Base-by-base conservation (phyloP, 2,113 vertebrate species). In the Oryzias melastigma region DNA sequence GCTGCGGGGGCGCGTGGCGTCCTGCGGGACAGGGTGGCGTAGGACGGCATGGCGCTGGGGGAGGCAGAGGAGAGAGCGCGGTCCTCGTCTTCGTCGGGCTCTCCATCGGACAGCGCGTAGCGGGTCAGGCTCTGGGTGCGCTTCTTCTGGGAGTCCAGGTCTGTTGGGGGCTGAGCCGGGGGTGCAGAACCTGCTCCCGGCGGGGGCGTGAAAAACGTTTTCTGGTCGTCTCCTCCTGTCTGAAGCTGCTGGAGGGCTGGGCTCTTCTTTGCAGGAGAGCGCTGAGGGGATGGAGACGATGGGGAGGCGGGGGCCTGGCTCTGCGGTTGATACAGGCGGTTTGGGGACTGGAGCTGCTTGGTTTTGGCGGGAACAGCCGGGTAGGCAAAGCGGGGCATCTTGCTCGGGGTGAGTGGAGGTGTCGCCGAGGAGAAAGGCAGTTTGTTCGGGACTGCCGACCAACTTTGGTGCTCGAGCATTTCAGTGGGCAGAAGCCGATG, bases 81-180 rank as follows among this genome's bases (percentile, higher is more conserved):
- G 54, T 68, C 43, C 1, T 93, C 92, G 0, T 93, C 93, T 2
- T 97, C 94, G 1, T 95, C 95, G 0, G 88, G 82, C 18, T 96
- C 95, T 0, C 94, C 94, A 0, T 97, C 95, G 0, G 93, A 92
- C 29, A 95, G 71, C 0, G 94, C 93, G 0, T 93, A 93, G 65
- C 95, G 93, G 52, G 93, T 95, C 73, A 96, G 84, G 74, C 95
- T 97, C 52, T 96, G 95, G 0, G 93, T 91, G 1, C 94, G 91
- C 68, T 95, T 96, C 86, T 96, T 95, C 48, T 92, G 55, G 2
- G 49, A 29, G 14, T 22, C 64, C 49, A 25, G 61, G 1, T 59
- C 61, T 2, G 48, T 27, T 13, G 51, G 62, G 17, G 3, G 5
- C 3, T 15, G 75, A 5, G 46, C 41, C 1, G 64, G 52, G 14